Percentiles rank a stretch among this genome's conserved stretches.
phyloP scores from a whole-genome alignment of 2,113 vertebrate genomes.

The Glaucomys volans region DNA sequence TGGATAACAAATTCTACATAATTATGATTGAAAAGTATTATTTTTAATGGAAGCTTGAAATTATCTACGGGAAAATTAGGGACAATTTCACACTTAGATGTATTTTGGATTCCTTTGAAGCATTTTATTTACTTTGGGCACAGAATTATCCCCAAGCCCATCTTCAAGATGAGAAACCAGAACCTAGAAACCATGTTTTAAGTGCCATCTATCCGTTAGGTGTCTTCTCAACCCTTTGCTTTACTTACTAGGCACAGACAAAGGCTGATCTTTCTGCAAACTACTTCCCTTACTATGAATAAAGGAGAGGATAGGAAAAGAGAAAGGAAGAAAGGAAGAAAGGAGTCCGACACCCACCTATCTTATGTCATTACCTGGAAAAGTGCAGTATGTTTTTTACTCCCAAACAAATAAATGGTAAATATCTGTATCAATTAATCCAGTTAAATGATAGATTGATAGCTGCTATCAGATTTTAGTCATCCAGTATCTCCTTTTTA shows the following conservation, averaged over 20 bases:
- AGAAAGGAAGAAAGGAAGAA: background rate
- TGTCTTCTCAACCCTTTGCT: background rate
- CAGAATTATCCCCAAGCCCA: background rate
- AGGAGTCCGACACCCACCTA: background rate
- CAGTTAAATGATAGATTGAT: background rate
- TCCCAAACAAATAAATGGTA: background rate
- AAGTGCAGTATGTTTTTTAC: background rate
- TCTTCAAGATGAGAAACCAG: constrained; percentile 36
- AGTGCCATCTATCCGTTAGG: background rate
- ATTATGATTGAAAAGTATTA: background rate
- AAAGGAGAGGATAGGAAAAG: background rate
- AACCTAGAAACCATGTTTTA: background rate
- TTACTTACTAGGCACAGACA: background rate
- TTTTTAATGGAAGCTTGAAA: constrained; percentile 26
- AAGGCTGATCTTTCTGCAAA: constrained; percentile 39
- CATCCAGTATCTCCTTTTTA: background rate
- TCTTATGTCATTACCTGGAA: background rate
- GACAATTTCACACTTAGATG: background rate
- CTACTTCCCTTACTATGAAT: background rate
- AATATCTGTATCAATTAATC: background rate
- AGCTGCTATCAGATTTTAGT: constrained; percentile 30
- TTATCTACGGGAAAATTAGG: background rate
- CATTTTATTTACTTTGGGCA: constrained; percentile 23
- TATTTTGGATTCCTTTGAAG: constrained; percentile 26
- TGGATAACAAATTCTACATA: background rate